Conservation (phyloP, 1,140 invertebrate genomes). For the Atta colombica region DNA sequence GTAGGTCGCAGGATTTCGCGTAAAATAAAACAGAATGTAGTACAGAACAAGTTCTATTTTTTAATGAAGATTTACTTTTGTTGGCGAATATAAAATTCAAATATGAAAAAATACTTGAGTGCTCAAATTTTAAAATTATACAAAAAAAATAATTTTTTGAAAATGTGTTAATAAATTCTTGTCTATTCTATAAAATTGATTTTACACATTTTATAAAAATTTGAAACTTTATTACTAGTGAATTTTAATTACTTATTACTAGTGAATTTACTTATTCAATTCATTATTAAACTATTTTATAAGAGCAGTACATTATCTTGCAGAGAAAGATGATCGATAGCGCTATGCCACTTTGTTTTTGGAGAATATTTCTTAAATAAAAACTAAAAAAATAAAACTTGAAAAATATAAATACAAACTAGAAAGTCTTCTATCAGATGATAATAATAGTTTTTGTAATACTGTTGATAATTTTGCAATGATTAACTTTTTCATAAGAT, state of each 20-base stretch:
- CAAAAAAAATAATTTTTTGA: not conserved
- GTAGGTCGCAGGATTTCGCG: conserved; percentile 9
- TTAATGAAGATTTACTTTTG: conserved; percentile 57
- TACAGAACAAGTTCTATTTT: conserved; percentile 36
- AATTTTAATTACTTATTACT: not conserved
- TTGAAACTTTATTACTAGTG: not conserved
- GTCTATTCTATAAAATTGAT: not conserved
- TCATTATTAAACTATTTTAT: not conserved
- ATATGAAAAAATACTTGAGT: not conserved
- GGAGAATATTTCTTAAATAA: no score
- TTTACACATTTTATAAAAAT: not conserved
- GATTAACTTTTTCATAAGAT: no score
- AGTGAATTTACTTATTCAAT: not conserved
- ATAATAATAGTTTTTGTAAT: no score
- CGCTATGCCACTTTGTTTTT: no score
- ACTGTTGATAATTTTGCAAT: no score
- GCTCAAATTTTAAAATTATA: not conserved
- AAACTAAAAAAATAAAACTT: no score
- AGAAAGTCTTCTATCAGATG: no score
- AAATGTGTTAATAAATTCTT: conserved; percentile 1
- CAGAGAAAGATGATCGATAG: no score
- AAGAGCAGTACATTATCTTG: not conserved
- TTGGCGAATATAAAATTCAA: conserved; percentile 2
- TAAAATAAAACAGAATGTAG: conserved; percentile 31
- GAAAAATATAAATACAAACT: no score